Percentiles rank a stretch among this genome's conserved stretches.
These are phyloP conservation scores for Carettochelys insculpta DNA, from an alignment of 2,113 vertebrate species.

Conservation along the genomic window DNA sequence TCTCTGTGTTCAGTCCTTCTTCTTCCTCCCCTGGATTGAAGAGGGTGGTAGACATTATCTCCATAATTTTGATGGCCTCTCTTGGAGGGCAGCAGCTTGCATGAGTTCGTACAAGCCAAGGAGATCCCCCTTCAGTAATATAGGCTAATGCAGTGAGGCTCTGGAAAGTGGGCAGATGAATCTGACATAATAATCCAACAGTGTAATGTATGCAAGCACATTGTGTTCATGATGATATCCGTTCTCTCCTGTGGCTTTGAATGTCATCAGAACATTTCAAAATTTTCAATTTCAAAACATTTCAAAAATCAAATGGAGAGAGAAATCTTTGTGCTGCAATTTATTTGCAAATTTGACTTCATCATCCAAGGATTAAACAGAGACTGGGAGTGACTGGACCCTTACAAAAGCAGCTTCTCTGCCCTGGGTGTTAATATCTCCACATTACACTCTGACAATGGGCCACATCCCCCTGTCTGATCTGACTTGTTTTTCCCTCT, in stretches of 20 bases:
- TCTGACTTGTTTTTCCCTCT: too few relatives aligned
- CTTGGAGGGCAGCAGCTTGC: not conserved
- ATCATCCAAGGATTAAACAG: too few relatives aligned
- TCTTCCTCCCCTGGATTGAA: not conserved
- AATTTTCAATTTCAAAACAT: too few relatives aligned
- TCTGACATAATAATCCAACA: not conserved
- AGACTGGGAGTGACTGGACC: too few relatives aligned
- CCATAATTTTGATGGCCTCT: conserved; percentile 54
- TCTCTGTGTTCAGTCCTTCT: conserved; percentile 4
- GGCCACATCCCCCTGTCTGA: too few relatives aligned
- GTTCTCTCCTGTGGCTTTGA: not conserved
- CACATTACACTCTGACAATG: too few relatives aligned
- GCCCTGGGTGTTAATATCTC: too few relatives aligned
- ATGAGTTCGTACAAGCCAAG: not conserved
- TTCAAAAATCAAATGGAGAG: too few relatives aligned
- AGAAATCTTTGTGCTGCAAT: too few relatives aligned
- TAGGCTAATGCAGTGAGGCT: not conserved
- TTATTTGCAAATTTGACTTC: too few relatives aligned
- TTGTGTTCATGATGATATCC: not conserved
- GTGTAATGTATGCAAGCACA: not conserved
- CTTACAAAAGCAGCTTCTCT: too few relatives aligned
- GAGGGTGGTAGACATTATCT: not conserved
- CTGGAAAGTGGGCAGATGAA: not conserved
- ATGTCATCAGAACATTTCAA: not conserved
- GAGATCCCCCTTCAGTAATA: not conserved